phyloP scores from a whole-genome alignment of 2,888 invertebrate species.

The Drosophila mimetica region DNA sequence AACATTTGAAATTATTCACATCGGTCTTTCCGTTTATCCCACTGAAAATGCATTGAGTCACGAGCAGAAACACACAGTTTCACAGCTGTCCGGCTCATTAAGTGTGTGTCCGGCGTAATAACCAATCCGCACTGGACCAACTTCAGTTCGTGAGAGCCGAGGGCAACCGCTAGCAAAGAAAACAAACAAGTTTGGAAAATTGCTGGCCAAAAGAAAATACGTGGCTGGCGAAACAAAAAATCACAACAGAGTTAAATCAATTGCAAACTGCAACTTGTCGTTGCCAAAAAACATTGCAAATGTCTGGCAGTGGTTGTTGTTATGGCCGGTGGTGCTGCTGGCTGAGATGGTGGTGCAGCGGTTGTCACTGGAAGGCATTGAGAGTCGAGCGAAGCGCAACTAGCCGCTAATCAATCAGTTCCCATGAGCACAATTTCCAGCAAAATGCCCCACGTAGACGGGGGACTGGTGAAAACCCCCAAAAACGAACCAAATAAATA shows the following conservation, averaged over 20 bases:
- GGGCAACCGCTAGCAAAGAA: conserved; percentile 45
- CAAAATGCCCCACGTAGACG: conserved; percentile 66
- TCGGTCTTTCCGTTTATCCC: conserved; percentile 5
- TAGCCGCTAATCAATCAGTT: conserved; percentile 78
- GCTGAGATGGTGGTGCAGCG: conserved; percentile 36
- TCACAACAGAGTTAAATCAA: conserved; percentile 33
- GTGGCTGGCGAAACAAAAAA: conserved; percentile 22
- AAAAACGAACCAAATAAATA: conserved; percentile 43
- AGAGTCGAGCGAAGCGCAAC: conserved; percentile 64
- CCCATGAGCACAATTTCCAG: conserved; percentile 75
- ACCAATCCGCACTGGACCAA: conserved; percentile 24
- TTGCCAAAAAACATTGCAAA: conserved; percentile 77
- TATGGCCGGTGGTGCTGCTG: conserved; percentile 1
- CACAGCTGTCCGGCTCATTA: conserved; percentile 39
- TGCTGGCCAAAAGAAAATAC: conserved; percentile 55
- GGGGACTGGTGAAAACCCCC: conserved; percentile 55
- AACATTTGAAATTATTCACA: conserved; percentile 26
- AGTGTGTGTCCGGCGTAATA: conserved; percentile 26
- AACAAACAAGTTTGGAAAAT: conserved; percentile 71
- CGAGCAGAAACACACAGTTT: conserved; percentile 19
- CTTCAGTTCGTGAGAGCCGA: conserved; percentile 43
- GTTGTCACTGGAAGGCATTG: conserved; percentile 53
- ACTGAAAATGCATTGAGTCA: conserved; percentile 36
- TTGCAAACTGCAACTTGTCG: conserved; percentile 67
- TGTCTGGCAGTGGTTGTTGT: conserved; percentile 53